A percentile compares a stretch with the other conserved stretches of the same genome.
Evolutionary conservation across 1,140 invertebrate genomes (phyloP).

Genomic region (Drosophila ercepeae): DNA sequence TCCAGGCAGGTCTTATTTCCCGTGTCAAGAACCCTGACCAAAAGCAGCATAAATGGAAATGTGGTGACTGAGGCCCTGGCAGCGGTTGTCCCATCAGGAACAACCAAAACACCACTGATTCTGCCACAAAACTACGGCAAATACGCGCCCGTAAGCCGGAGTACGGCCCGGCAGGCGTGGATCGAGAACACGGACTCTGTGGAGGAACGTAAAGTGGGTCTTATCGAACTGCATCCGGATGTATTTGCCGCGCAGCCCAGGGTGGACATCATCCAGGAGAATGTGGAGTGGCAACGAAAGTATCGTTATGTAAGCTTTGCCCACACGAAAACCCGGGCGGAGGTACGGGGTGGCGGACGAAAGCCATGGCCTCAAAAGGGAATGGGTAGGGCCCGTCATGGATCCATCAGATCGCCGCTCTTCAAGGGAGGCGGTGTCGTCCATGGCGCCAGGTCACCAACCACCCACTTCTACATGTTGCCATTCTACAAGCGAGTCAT

Average conservation of each 20-base stretch:
- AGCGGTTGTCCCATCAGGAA: not conserved
- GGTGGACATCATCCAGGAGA: slow-evolving; percentile 94
- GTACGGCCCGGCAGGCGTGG: slow-evolving; percentile 90
- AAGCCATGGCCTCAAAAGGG: slow-evolving; percentile 99
- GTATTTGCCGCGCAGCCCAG: slow-evolving; percentile 93
- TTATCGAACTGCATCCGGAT: slow-evolving; percentile 94
- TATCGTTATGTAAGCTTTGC: slow-evolving; percentile 92
- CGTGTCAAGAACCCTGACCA: slow-evolving; percentile 44
- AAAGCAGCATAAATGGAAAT: slow-evolving; percentile 12
- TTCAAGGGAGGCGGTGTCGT: slow-evolving; percentile 91
- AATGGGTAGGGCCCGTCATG: slow-evolving; percentile 93
- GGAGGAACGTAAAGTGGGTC: slow-evolving; percentile 91
- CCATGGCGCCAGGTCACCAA: slow-evolving; percentile 95
- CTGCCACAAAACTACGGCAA: slow-evolving; percentile 58
- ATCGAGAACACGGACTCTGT: slow-evolving; percentile 94
- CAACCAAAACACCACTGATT: slow-evolving; percentile 41
- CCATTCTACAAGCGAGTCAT: slow-evolving; percentile 89
- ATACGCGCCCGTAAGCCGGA: slow-evolving; percentile 55
- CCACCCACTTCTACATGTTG: slow-evolving; percentile 96
- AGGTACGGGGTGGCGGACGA: slow-evolving; percentile 93
- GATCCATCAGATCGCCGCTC: slow-evolving; percentile 94
- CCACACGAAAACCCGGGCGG: slow-evolving; percentile 90
- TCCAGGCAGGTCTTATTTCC: slow-evolving; percentile 59
- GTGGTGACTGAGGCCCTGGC: not conserved
- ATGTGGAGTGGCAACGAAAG: slow-evolving; percentile 94